Conservation (phyloP, 2,797 vertebrate genomes). For the Sylvia borin region DNA sequence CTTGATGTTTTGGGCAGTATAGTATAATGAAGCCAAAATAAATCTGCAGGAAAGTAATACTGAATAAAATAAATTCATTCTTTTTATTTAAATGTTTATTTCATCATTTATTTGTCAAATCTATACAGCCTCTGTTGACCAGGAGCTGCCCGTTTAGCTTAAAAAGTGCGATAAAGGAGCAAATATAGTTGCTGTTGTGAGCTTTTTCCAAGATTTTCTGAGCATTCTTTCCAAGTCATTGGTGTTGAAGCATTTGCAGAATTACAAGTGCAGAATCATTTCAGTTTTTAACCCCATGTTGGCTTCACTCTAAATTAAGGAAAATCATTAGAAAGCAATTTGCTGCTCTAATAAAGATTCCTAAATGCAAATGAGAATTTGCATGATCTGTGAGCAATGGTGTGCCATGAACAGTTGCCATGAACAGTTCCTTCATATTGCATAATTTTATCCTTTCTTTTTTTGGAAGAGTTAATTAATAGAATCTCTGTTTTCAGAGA, state of each 20-base stretch:
- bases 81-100: not conserved
- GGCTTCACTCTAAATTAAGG: not conserved
- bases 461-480: not conserved
- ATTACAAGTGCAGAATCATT: not conserved
- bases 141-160: not conserved
- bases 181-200: not conserved
- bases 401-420: not conserved
- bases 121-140: not conserved
- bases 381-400: not conserved
- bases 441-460: not conserved
- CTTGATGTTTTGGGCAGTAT: not conserved
- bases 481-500: not conserved
- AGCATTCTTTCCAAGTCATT: not conserved
- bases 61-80: not conserved
- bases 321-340: fast-evolving
- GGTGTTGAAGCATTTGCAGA: not conserved
- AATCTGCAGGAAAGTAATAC: not conserved
- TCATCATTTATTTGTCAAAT: not conserved
- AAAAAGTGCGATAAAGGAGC: not conserved
- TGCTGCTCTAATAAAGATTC: not conserved
- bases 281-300: not conserved
- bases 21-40: not conserved
- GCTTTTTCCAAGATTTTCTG: not conserved
- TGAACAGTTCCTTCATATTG: not conserved
- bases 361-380: not conserved